Evolutionary conservation across 2,888 invertebrate genomes (phyloP), one percentile per base, ranked within the genome.

Genomic region (Euzophera pinguis): DNA sequence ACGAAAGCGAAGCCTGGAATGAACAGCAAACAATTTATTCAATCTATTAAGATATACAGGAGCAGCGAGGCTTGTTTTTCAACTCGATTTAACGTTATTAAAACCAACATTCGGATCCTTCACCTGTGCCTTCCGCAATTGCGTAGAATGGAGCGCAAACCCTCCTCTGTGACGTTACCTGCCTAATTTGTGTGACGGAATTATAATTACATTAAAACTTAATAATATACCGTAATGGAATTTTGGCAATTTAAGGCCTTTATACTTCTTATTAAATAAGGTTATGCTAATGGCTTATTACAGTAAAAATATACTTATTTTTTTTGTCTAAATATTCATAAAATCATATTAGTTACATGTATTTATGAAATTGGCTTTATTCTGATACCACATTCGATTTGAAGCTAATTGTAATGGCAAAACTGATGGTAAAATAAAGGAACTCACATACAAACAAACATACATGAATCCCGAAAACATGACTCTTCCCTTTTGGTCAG

Each of bases 91-190:
- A 43, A 43, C 13, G 29, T 43, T 29, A 43, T 43, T 43, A 43
- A 43, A 43, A 29, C 43, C 29, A 1, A 43, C 29, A 27, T 43
- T 29, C 8, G 43, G 27, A 43, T 43, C 13, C 43, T 29, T 43
- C 43, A 43, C 29, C 29, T 43, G 43, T 14, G 43, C 29, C 42
- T 43, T 43, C 43, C 43, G 27, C 29, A 43, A 43, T 43, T 29
- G 29, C 13, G 29, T 22, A 17, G 29, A 43, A 27, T 12, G 6
- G 29, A 29, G 43, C 17, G 41, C 16, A 41, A 41, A 17, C 10
- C 10, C 32, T 32, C 17, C 13, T 27, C 1, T 27, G 13, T 43
- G 29, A 43, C 43, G 43, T 43, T 13, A 29, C 29, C 4, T 7
- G 38, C 10, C 16, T 9, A 17, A 41, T 41, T 27, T 29, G 14